A percentile compares a stretch with the other conserved stretches of the same genome.
Evolutionary conservation across 1,140 invertebrate genomes (phyloP).

Genomic region (Alviniconcha marisindica): DNA sequence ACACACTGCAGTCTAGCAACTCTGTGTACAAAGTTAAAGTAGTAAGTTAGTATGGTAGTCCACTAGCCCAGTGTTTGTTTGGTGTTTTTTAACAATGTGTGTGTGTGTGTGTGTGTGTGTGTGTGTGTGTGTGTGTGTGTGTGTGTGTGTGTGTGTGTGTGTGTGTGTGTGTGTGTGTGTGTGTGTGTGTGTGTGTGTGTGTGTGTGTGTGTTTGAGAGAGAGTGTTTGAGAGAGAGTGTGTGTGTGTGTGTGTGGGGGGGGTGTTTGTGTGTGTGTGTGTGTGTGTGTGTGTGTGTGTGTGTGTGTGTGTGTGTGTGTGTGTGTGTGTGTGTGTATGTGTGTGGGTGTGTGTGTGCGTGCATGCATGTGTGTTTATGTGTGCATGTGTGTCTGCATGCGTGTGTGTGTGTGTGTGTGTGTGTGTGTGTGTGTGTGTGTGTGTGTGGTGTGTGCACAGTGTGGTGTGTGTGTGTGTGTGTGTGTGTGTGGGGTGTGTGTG

Average conservation of each 20-base stretch:
- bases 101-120: background rate
- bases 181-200: slow-evolving; percentile 2
- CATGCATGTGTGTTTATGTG: too few species aligned
- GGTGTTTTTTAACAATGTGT: too few species aligned
- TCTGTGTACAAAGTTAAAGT: background rate
- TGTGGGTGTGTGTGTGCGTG: too few species aligned
- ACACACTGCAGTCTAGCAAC: background rate
- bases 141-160: slow-evolving; percentile 26
- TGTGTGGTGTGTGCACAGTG: too few species aligned
- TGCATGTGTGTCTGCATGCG: too few species aligned
- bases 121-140: slow-evolving; percentile 16
- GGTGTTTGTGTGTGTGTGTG: slow-evolving; percentile 25
- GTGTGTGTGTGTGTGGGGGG: slow-evolving; percentile 27
- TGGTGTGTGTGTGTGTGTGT: too few species aligned
- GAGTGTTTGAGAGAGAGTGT: background rate
- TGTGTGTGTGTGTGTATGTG: too few species aligned
- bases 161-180: background rate
- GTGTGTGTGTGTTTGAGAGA: slow-evolving; percentile 27
- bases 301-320: too few species aligned
- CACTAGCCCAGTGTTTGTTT: background rate
- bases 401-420: too few species aligned
- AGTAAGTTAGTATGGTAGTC: background rate
- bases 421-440: too few species aligned
- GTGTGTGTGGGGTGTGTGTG: too few species aligned
- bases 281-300: slow-evolving; percentile 21